Base-by-base conservation (phyloP, 2,888 invertebrate genomes). In the Zaprionus lineosus region DNA sequence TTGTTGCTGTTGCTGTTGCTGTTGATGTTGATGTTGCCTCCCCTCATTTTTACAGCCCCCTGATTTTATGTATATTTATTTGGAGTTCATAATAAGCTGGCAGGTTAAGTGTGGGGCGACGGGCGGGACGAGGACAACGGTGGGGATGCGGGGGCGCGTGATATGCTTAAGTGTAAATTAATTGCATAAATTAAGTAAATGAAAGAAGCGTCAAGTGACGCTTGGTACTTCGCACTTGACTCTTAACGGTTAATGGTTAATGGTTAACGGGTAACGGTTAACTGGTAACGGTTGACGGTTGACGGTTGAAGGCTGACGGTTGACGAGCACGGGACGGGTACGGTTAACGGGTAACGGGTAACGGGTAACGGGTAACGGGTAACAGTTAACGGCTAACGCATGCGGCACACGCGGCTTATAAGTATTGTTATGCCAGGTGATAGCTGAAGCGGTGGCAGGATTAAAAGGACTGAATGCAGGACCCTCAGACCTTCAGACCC, bases 111-210 rank as follows among this genome's bases (percentile, higher is more conserved):
- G n/a, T n/a, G n/a, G 29, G 3, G 6, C 3, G 8, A 29, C n/a
- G 34, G 12, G 33, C 19, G 37, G 37, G 43, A 14, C 11, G 44
- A 46, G 7, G 56, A 39, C 15, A 34, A 33, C 28, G 12, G 14
- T 21, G 21, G 14, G 15, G 14, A 44, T 36, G 3, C 16, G 26
- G 5, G 3, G 9, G 24, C 34, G 28, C 40, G 18, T 53, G 61
- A 60, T 65, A 66, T 66, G 72, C 66, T 72, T 39, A 70, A 84
- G 79, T 76, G 74, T 61, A 79, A 84, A 85, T 85, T 76, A 83
- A 85, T 84, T 85, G 76, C 81, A 82, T 83, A 82, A 82, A 85
- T 82, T 82, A 82, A 82, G 76, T 48, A 48, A 56, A 48, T 31
- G 11, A 28, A 46, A 14, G 33, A 14, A 36, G 24, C 5, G 28